A percentile compares a stretch with the other conserved stretches of the same genome.
These are phyloP conservation scores for Rhingia campestris DNA, from an alignment of 2,888 invertebrate genomes.

Conservation along the genomic window DNA sequence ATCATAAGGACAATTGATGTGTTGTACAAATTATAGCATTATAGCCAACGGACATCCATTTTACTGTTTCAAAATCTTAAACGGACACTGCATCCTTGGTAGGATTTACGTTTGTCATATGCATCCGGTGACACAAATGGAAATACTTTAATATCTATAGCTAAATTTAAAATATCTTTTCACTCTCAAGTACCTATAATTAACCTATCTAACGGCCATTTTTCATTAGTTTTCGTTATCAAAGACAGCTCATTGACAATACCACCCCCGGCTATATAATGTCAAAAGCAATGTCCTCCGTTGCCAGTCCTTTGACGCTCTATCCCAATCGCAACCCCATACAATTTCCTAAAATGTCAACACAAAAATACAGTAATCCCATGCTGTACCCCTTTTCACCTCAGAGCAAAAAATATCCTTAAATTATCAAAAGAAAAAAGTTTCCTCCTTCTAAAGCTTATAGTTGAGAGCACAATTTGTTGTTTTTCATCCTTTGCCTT, in stretches of 20 bases:
- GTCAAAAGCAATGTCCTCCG: constrained; percentile 52
- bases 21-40: too few species aligned
- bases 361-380: constrained; percentile 34
- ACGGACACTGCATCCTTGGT: too few species aligned
- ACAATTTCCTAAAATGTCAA: constrained; percentile 41
- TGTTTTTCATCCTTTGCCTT: constrained; percentile 23
- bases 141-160: too few species aligned
- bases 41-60: too few species aligned
- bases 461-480: constrained; percentile 36
- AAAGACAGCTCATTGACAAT: constrained; percentile 31
- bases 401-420: constrained; percentile 22
- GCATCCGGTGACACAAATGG: too few species aligned
- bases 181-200: constrained; percentile 15
- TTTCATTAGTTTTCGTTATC: constrained; percentile 12
- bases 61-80: too few species aligned
- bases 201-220: constrained; percentile 22
- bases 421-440: constrained; percentile 60
- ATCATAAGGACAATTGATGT: too few species aligned
- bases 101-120: too few species aligned
- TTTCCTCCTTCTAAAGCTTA: constrained; percentile 34
- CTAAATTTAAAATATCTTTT: too few species aligned
- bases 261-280: constrained; percentile 35
- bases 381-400: constrained; percentile 30
- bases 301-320: not conserved
- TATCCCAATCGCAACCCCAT: not conserved